Percentiles rank a stretch among this genome's conserved stretches.
phyloP scores from a whole-genome alignment of 2,888 invertebrate genomes.

The Agapostemon virescens region DNA sequence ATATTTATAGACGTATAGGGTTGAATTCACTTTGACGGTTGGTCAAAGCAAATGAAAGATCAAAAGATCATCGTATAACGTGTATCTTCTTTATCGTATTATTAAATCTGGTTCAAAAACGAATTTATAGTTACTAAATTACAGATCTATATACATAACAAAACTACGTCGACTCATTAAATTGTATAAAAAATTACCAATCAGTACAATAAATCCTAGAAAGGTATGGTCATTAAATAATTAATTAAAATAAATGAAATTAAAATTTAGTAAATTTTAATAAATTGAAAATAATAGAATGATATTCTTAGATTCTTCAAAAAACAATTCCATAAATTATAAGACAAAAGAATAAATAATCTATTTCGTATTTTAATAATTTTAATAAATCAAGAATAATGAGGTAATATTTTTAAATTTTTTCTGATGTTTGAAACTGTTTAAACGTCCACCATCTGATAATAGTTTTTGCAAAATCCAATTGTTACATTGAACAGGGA shows the following conservation, averaged over 20 bases:
- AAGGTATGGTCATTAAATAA: no score
- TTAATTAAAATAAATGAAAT: not conserved
- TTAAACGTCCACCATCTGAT: not conserved
- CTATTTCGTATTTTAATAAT: no score
- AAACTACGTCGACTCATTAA: no score
- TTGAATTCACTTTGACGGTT: not conserved
- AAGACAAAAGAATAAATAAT: no score
- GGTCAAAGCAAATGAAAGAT: not conserved
- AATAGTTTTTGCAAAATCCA: not conserved
- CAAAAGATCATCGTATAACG: not conserved
- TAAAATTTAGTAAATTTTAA: not conserved
- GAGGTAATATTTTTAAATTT: not conserved
- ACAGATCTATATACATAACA: not conserved
- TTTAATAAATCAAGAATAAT: no score
- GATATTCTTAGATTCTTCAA: not conserved
- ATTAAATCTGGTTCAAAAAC: not conserved
- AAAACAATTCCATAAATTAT: no score
- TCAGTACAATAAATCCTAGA: no score
- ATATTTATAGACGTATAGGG: not conserved
- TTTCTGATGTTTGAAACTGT: not conserved
- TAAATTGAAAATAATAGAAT: not conserved
- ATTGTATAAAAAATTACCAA: no score
- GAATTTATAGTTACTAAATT: not conserved
- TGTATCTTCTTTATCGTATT: no score
- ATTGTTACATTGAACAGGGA: not conserved